These are phyloP conservation scores for Dipodomys ordii DNA, from an alignment of 2,113 vertebrate genomes.

Conservation along the genomic window DNA sequence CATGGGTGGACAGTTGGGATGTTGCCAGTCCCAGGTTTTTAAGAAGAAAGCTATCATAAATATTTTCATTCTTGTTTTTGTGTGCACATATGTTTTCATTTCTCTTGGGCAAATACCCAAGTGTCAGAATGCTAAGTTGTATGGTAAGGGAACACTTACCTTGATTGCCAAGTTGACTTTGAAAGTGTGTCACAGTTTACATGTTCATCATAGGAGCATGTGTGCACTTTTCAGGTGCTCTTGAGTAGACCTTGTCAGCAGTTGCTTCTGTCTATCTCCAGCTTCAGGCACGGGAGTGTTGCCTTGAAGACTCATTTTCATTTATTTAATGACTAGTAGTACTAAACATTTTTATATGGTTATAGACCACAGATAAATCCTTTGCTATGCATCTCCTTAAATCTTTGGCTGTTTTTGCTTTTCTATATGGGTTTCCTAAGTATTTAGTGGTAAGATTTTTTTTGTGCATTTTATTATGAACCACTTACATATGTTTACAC, in stretches of 20 bases:
- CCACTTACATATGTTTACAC: too few species aligned
- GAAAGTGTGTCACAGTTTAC: neutral
- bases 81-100: slow-evolving; percentile 53
- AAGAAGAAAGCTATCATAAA: neutral
- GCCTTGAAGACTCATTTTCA: neutral
- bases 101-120: slow-evolving; percentile 40
- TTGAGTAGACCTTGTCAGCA: neutral
- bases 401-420: neutral
- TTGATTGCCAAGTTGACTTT: neutral
- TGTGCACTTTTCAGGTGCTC: neutral
- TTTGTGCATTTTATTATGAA: neutral
- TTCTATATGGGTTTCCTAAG: neutral
- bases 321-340: neutral
- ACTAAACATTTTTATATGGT: neutral
- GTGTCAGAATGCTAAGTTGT: neutral
- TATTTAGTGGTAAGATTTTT: neutral
- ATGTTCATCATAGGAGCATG: neutral
- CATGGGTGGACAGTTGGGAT: slow-evolving; percentile 7
- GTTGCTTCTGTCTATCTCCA: neutral
- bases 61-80: slow-evolving; percentile 24
- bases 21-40: neutral
- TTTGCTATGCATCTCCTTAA: neutral
- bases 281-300: too few species aligned
- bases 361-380: too few species aligned
- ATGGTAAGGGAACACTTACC: neutral